Evolutionary conservation across 2,888 invertebrate genomes (phyloP), one percentile per base, ranked within the genome.

Genomic region (Stenurella melanura): DNA sequence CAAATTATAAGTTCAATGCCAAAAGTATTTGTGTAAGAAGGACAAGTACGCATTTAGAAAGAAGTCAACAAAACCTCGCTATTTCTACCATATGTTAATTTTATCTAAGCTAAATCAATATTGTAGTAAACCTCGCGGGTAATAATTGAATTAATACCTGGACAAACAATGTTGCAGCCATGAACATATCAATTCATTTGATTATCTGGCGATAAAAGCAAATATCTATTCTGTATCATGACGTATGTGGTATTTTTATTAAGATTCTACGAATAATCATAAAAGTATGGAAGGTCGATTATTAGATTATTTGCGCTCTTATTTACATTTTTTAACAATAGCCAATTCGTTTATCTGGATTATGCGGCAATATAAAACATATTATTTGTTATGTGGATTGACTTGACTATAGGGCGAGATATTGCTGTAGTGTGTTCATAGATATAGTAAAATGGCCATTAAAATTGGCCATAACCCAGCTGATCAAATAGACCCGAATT

Each of bases 121-220:
- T 66, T 66, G 15, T 50, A 66, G 64, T 66, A 42, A 19, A 66
- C 42, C 50, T 66, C 10, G 64, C 17, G 34, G 50, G 64, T 50
- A 42, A 66, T 66, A 66, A 66, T 66, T 66, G 42, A 66, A 66
- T 66, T 66, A 66, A 66, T 66, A 66, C 42, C 18, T 50, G 11
- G 38, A 19, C 42, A 66, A 66, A 66, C 42, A 66, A 19, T 66
- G 15, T 19, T 12, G 38, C 38, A 42, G 64, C 38, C 64, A 66
- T 66, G 64, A 42, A 66, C 19, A 21, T 42, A 66, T 66, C 64
- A 66, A 64, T 64, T 64, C n/a, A 38, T 50, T 66, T 66, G 42
- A 66, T 66, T 64, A 66, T 42, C 42, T 10, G 17, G 11, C 11
- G 64, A 66, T 66, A 42, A 42, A 66, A 19, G 19, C 38, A 66